Evolutionary conservation across 2,113 vertebrate genomes (phyloP).

Genomic region (Cyphotilapia sp.): DNA sequence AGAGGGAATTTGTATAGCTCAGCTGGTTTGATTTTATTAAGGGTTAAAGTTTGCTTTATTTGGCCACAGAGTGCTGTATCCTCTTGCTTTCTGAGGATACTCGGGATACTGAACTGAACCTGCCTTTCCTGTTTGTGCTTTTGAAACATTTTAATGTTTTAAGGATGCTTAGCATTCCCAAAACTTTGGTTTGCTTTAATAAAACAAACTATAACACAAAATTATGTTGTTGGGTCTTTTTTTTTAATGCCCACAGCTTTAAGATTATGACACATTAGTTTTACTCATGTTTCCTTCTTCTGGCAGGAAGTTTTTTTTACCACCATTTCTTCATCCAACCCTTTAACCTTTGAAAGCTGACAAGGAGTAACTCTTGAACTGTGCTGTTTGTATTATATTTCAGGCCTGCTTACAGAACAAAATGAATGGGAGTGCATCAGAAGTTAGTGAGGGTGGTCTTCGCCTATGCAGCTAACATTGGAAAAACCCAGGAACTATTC

Average conservation of each 20-base stretch:
- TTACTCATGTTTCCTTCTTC: rapidly evolving
- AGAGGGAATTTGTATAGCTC: not conserved
- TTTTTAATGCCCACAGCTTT: not conserved
- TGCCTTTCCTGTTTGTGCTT: rapidly evolving
- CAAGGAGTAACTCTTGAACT: not conserved
- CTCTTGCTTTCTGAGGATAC: not conserved
- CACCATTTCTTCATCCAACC: not conserved
- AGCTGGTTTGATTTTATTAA: too few relatives aligned
- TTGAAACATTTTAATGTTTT: not conserved
- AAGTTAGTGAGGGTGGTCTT: not conserved
- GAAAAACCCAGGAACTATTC: not conserved
- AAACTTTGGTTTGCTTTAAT: not conserved
- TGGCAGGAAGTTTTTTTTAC: not conserved
- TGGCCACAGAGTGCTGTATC: not conserved
- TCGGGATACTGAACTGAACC: rapidly evolving
- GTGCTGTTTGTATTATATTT: rapidly evolving
- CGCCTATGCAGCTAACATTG: not conserved
- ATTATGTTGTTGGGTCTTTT: not conserved
- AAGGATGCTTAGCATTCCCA: not conserved
- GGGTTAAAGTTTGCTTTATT: not conserved
- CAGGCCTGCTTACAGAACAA: rapidly evolving
- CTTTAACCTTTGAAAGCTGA: not conserved
- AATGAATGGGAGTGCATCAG: rapidly evolving
- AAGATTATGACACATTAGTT: rapidly evolving
- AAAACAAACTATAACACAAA: not conserved